Evolutionary conservation across 2,888 invertebrate genomes (phyloP), one percentile per base, ranked within the genome.

Genomic region (Dicycla oo): DNA sequence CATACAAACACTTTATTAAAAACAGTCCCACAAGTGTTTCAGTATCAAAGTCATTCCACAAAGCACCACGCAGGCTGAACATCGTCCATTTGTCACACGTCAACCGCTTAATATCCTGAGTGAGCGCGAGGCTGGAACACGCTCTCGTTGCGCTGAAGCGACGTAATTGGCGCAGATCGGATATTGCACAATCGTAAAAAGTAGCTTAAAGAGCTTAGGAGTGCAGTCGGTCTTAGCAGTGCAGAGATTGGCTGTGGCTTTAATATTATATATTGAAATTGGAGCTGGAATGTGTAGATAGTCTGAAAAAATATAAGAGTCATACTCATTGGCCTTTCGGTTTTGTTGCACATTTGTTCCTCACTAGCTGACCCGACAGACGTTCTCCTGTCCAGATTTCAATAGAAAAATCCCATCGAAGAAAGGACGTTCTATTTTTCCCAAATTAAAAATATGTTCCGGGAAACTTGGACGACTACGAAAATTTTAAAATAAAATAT

Each of bases 101-200:
- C 75, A 86, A 85, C 76, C 68, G 65, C 51, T 78, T 82, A 86
- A 86, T 87, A 86, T 87, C 86, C 87, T 83, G 86, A 76, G 56
- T 61, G 62, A 68, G 73, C 68, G 70, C 53, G 34, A 51, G 54
- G 74, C 69, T 73, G 63, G 56, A 68, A 78, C 69, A 68, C 71
- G 72, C 57, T n/a, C 15, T 71, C 76, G 83, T 79, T 78, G 78
- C 66, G 51, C 70, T 60, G 76, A 60, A 76, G 64, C 75, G 34
- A 65, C 54, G 73, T 87, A 86, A 87, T 87, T 87, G 85, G 73
- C 61, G n/a, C 47, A 71, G 61, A 78, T 34, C 87, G 88, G 88
- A 88, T 87, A 87, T 87, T 87, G 82, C 84, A 38, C 30, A 64
- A 43, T 62, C 64, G 63, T 80, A 73, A 82, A 83, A 85, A 79